A percentile compares a stretch with the other conserved stretches of the same genome.
These are phyloP conservation scores for Drosophila nigricruria DNA, from an alignment of 2,888 invertebrate species.

Conservation along the genomic window DNA sequence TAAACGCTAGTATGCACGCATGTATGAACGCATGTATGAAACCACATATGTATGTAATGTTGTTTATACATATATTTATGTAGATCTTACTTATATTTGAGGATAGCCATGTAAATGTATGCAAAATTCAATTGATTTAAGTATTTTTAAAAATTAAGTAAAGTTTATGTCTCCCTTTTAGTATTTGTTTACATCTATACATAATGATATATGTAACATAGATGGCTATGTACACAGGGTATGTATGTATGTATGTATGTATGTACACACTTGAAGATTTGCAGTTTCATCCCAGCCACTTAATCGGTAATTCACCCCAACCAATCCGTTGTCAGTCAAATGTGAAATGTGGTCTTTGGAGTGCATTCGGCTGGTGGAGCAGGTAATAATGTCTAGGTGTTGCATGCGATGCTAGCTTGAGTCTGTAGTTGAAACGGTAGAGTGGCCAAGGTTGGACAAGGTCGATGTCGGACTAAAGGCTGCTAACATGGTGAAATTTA, in stretches of 20 bases:
- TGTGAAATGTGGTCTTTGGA: constrained; percentile 66
- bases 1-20: too few relatives aligned
- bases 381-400: constrained; percentile 18
- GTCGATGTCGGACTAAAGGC: constrained; percentile 21
- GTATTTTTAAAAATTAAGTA: background rate
- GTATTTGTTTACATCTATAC: background rate
- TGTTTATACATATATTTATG: too few relatives aligned
- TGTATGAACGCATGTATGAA: too few relatives aligned
- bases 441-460: constrained; percentile 47
- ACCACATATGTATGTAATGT: too few relatives aligned
- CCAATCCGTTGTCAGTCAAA: constrained; percentile 47
- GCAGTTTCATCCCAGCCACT: constrained; percentile 47
- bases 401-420: constrained; percentile 1
- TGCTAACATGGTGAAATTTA: constrained; percentile 33
- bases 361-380: constrained; percentile 38
- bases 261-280: constrained; percentile 10
- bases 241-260: too few relatives aligned
- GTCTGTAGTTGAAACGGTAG: constrained; percentile 33
- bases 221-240: background rate
- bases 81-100: too few relatives aligned
- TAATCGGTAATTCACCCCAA: constrained; percentile 64
- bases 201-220: too few relatives aligned
- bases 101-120: too few relatives aligned
- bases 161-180: too few relatives aligned
- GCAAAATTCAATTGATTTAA: too few relatives aligned